Conservation (phyloP, 2,888 invertebrate species). For the Cataglyphis livida region DNA sequence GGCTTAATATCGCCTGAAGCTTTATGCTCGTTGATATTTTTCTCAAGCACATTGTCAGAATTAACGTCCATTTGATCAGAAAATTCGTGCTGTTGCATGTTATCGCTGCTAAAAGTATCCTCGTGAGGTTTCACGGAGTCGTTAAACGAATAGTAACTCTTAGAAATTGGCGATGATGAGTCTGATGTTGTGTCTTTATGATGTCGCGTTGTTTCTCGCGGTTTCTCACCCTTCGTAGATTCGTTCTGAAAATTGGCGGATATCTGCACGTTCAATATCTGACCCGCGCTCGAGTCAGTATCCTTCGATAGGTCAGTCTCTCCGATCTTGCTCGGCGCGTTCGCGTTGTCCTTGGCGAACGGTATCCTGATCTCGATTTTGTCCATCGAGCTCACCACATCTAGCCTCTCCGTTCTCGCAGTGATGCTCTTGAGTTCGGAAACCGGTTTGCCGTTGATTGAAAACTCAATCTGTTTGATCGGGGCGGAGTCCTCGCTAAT, state of each 20-base stretch:
- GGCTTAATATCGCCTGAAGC: neutral
- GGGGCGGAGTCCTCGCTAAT: conserved; percentile 69
- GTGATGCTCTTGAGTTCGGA: conserved; percentile 67
- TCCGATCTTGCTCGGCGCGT: neutral
- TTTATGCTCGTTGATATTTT: neutral
- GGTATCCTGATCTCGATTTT: conserved; percentile 75
- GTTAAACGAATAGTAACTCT: neutral
- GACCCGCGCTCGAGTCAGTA: neutral
- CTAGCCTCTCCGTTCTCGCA: conserved; percentile 65
- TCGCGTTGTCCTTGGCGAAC: conserved; percentile 17
- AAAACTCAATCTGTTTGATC: conserved; percentile 73
- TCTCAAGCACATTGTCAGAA: neutral
- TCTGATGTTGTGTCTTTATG: neutral
- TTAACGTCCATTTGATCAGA: neutral
- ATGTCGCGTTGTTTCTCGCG: neutral
- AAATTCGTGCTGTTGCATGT: neutral
- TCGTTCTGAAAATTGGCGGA: conserved; percentile 66
- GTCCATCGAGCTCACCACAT: conserved; percentile 69
- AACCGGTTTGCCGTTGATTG: conserved; percentile 74
- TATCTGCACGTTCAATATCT: conserved; percentile 66
- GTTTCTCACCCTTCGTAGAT: conserved; percentile 5
- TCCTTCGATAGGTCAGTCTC: neutral
- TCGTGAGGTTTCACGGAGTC: neutral
- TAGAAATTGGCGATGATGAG: neutral
- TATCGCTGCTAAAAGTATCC: neutral